A percentile compares a stretch with the other conserved stretches of the same genome.
Evolutionary conservation across 2,113 vertebrate species (phyloP).

Genomic region (Nansenia antarctica): DNA sequence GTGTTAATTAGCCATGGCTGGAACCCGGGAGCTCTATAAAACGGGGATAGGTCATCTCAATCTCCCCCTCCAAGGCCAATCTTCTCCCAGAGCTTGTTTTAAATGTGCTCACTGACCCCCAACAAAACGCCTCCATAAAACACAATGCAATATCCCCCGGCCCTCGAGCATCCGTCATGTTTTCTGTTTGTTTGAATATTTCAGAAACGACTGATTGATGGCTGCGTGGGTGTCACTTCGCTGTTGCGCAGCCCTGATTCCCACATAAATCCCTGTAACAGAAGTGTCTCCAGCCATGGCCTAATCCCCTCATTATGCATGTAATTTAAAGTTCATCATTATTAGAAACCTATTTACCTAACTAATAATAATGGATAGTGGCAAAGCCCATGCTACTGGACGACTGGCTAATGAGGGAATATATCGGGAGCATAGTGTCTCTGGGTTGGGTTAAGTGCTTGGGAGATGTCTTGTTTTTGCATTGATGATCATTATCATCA

Average conservation of each 20-base stretch:
- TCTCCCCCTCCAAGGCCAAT: conserved; percentile 46
- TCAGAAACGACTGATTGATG: conserved; percentile 29
- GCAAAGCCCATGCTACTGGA: conserved; percentile 35
- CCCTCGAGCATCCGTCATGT: conserved; percentile 39
- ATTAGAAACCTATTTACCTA: conserved; percentile 50
- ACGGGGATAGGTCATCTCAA: conserved; percentile 56
- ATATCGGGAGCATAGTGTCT: conserved; percentile 28
- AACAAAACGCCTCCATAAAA: conserved; percentile 66
- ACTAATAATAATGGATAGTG: conserved; percentile 55
- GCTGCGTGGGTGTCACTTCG: conserved; percentile 11
- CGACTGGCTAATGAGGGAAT: conserved; percentile 48
- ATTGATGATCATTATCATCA: conserved; percentile 49
- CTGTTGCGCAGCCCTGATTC: conserved; percentile 7
- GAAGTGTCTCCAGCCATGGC: background rate
- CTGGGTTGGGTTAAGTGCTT: conserved; percentile 51
- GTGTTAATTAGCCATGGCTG: conserved; percentile 64
- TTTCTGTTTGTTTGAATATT: conserved; percentile 35
- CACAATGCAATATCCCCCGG: conserved; percentile 54
- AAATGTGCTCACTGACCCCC: conserved; percentile 61
- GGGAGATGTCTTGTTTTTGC: conserved; percentile 55
- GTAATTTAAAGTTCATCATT: conserved; percentile 35
- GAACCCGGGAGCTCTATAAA: conserved; percentile 58
- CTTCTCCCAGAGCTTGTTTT: conserved; percentile 40
- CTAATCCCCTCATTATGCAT: conserved; percentile 23
- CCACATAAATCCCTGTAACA: conserved; percentile 12